These are phyloP conservation scores for Capitulum mitella DNA, from an alignment of 2,888 invertebrate genomes.

Conservation along the genomic window DNA sequence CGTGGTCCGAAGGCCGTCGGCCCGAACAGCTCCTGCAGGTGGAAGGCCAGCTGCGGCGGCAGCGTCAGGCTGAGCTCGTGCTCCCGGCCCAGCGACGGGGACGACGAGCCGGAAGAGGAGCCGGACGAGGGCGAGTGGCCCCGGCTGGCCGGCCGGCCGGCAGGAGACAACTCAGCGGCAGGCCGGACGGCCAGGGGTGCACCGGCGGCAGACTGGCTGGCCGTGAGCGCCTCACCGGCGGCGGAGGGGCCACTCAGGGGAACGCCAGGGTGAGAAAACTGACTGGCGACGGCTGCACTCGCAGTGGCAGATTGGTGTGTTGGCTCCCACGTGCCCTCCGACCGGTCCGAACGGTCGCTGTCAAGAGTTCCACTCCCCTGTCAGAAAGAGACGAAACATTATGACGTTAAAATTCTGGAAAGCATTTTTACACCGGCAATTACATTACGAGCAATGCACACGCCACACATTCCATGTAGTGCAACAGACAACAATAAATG, in stretches of 20 bases:
- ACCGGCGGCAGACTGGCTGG: background rate
- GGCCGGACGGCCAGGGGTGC: background rate
- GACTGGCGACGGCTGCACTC: background rate
- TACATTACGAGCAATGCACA: no score
- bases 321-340: no score
- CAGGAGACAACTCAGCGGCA: background rate
- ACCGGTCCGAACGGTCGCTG: no score
- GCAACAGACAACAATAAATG: no score
- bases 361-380: no score
- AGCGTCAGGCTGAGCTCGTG: background rate
- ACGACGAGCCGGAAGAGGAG: background rate
- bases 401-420: no score
- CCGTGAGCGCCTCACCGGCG: background rate
- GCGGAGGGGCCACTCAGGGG: background rate
- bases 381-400: no score
- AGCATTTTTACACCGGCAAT: no score
- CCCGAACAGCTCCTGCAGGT: slow-evolving; percentile 22
- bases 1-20: background rate
- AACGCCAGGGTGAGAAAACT: background rate
- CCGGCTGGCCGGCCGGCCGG: background rate
- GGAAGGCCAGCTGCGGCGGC: background rate
- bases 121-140: background rate
- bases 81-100: background rate
- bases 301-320: no score
- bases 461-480: no score